Percentiles rank a stretch among this genome's conserved stretches.
These are phyloP conservation scores for Acanthosoma haemorrhoidale DNA, from an alignment of 2,888 invertebrate species.

Conservation along the genomic window DNA sequence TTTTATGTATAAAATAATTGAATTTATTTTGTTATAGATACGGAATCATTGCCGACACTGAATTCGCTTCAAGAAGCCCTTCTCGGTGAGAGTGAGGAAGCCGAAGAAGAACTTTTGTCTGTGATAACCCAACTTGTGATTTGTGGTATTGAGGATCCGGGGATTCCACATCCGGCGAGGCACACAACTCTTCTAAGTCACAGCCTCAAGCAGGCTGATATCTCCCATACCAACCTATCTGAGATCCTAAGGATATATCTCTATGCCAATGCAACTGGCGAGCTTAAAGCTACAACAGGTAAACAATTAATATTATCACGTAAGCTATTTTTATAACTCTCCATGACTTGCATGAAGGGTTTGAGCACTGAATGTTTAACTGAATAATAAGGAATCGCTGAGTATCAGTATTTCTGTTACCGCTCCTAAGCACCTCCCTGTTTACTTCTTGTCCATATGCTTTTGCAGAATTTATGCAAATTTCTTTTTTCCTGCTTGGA, in stretches of 20 bases:
- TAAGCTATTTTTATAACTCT: no score
- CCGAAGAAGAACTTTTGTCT: constrained; percentile 78
- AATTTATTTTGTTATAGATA: constrained; percentile 58
- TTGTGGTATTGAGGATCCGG: constrained; percentile 90
- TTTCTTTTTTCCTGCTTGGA: no score
- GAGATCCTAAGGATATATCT: constrained; percentile 88
- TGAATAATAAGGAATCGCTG: no score
- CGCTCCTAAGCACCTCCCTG: no score
- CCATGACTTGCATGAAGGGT: no score
- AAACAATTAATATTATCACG: no score
- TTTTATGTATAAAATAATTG: no score
- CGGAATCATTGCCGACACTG: constrained; percentile 79
- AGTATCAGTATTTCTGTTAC: no score
- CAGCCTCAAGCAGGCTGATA: constrained; percentile 80
- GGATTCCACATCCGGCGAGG: constrained; percentile 80
- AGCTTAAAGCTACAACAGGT: constrained; percentile 72
- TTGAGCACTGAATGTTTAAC: no score
- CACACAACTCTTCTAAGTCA: constrained; percentile 88
- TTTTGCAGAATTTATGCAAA: no score
- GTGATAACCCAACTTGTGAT: constrained; percentile 84
- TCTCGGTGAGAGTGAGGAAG: constrained; percentile 65
- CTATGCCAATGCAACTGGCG: constrained; percentile 82
- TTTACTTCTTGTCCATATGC: no score
- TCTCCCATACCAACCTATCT: constrained; percentile 84
- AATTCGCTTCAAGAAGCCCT: constrained; percentile 82